A percentile compares a stretch with the other conserved stretches of the same genome.
These are phyloP conservation scores for Escarpia spicata DNA, from an alignment of 2,888 invertebrate genomes.

Conservation along the genomic window DNA sequence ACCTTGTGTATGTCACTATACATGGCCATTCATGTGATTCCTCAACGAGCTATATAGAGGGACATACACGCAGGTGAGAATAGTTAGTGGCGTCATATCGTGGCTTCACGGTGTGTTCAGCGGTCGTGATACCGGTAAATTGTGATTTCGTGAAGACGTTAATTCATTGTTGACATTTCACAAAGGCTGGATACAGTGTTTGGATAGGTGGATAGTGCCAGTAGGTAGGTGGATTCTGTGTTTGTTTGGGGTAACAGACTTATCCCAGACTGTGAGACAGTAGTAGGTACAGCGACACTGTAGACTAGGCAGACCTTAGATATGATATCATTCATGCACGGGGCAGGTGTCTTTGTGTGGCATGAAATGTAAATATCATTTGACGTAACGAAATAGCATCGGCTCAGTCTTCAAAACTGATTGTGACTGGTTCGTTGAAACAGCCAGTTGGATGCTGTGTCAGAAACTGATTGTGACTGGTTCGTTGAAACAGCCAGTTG, in stretches of 20 bases:
- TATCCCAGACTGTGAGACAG: not conserved
- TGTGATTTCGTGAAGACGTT: not conserved
- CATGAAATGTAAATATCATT: not conserved
- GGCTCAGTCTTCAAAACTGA: not conserved
- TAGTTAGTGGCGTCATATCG: not conserved
- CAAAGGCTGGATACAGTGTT: not conserved
- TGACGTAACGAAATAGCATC: not conserved
- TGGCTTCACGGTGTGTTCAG: not conserved
- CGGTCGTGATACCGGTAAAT: not conserved
- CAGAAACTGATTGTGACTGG: not conserved
- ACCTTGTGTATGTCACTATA: not conserved
- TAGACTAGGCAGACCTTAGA: not conserved
- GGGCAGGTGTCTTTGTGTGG: not conserved
- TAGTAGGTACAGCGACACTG: not conserved
- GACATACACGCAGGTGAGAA: not conserved
- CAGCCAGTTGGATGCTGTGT: not conserved
- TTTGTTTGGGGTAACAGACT: not conserved
- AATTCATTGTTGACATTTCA: not conserved
- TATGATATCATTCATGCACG: not conserved
- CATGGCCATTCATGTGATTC: not conserved
- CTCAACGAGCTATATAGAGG: not conserved
- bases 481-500: not conserved
- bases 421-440: not conserved
- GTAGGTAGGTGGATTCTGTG: not conserved
- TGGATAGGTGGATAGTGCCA: not conserved